Conservation (phyloP, 1,140 invertebrate genomes). For the Drosophila biarmipes region DNA sequence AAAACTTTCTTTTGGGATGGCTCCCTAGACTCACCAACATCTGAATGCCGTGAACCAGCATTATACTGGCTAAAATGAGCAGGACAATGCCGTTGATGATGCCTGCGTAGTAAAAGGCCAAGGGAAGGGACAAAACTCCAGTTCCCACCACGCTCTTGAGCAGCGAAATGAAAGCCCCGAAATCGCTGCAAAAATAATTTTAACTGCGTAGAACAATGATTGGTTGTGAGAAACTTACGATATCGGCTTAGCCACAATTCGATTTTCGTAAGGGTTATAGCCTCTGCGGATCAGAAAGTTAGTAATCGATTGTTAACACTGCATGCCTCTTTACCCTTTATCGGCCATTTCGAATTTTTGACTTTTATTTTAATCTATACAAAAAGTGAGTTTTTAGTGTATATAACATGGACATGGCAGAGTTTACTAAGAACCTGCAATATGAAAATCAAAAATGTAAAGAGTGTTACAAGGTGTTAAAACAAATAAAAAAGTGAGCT, state of each 20-base stretch:
- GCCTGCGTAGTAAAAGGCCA: constrained; percentile 31
- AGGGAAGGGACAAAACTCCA: constrained; percentile 44
- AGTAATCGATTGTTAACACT: not conserved
- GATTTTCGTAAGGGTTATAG: constrained; percentile 46
- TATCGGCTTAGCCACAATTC: constrained; percentile 21
- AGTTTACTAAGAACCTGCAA: not conserved
- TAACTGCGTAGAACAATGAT: too few relatives aligned
- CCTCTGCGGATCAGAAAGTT: not conserved
- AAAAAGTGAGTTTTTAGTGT: too few relatives aligned
- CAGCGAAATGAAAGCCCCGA: constrained; percentile 23
- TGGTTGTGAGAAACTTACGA: constrained; percentile 25
- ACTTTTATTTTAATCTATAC: not conserved
- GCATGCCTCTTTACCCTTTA: not conserved
- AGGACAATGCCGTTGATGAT: constrained; percentile 18
- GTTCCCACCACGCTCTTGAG: constrained; percentile 49
- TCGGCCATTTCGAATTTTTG: constrained; percentile 11
- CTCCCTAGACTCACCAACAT: constrained; percentile 30
- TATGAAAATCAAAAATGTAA: too few relatives aligned
- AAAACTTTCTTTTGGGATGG: too few relatives aligned
- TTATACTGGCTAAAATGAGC: not conserved
- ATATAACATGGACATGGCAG: not conserved
- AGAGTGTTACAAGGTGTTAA: too few relatives aligned
- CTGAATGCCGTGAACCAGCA: constrained; percentile 50
- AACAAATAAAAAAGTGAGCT: too few relatives aligned
- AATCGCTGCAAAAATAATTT: not conserved